Evolutionary conservation across 2,113 vertebrate genomes (phyloP).

Genomic region (Myiozetetes cayanensis): DNA sequence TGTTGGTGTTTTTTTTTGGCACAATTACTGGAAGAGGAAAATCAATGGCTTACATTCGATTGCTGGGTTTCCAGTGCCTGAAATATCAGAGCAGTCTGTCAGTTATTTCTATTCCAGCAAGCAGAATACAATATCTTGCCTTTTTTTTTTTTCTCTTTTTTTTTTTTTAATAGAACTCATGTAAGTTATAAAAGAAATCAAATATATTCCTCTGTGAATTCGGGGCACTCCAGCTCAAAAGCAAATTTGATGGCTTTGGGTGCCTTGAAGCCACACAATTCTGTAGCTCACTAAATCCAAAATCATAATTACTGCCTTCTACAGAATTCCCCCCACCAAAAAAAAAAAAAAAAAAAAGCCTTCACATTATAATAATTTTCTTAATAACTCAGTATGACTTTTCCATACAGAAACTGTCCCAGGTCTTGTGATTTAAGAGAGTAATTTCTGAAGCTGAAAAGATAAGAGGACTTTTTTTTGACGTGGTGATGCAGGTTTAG

Average conservation of each 20-base stretch:
- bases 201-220: neutral
- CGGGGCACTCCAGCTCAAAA: neutral
- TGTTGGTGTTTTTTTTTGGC: neutral
- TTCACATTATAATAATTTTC: neutral
- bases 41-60: neutral
- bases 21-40: conserved; percentile 1
- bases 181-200: neutral
- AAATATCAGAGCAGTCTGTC: neutral
- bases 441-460: neutral
- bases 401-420: neutral
- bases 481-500: neutral
- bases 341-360: neutral
- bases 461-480: neutral
- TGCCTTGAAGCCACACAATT: neutral
- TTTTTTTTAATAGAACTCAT: neutral
- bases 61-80: neutral
- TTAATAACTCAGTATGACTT: neutral
- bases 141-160: neutral
- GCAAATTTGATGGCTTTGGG: neutral
- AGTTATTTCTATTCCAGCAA: neutral
- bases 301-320: neutral
- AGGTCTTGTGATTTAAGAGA: neutral
- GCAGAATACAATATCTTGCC: neutral
- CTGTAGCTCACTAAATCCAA: neutral
- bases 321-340: neutral